phyloP scores from a whole-genome alignment of 2,888 invertebrate genomes.

The Drosophila picticornis region DNA sequence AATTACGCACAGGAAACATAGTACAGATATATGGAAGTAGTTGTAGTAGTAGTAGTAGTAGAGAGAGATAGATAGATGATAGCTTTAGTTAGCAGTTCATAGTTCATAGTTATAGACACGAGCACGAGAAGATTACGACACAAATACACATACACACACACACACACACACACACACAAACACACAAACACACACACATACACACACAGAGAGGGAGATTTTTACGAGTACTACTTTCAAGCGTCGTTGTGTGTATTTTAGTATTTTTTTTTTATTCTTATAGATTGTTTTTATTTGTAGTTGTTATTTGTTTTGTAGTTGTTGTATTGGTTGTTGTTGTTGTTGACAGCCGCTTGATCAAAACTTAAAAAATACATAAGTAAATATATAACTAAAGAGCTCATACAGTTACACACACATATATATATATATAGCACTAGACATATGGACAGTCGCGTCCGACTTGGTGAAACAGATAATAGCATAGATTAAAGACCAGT shows the following conservation, averaged over 20 bases:
- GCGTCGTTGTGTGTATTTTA: constrained; percentile 45
- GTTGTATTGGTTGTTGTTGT: constrained; percentile 24
- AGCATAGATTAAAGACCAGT: constrained; percentile 49
- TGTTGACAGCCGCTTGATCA: constrained; percentile 38
- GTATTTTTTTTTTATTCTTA: constrained; percentile 23
- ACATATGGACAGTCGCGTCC: constrained; percentile 18
- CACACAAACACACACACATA: constrained; percentile 36
- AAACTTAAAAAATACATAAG: constrained; percentile 22
- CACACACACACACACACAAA: constrained; percentile 24
- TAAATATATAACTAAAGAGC: constrained; percentile 46
- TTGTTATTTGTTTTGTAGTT: constrained; percentile 25
- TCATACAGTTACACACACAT: constrained; percentile 48
- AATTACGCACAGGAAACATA: constrained; percentile 50
- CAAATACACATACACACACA: constrained; percentile 54
- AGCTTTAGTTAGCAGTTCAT: constrained; percentile 37
- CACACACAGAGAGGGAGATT: background rate
- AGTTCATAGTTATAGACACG: constrained; percentile 28
- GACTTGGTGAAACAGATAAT: constrained; percentile 33
- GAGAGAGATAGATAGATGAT: constrained; percentile 28
- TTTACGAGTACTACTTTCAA: constrained; percentile 49
- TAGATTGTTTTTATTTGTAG: constrained; percentile 24
- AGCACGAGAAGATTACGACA: constrained; percentile 45
- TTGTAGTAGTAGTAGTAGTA: constrained; percentile 20
- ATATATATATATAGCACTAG: constrained; percentile 46
- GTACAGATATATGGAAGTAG: constrained; percentile 33